Base-by-base conservation (phyloP, 2,888 invertebrate species). In the Pristionchus exspectatus region DNA sequence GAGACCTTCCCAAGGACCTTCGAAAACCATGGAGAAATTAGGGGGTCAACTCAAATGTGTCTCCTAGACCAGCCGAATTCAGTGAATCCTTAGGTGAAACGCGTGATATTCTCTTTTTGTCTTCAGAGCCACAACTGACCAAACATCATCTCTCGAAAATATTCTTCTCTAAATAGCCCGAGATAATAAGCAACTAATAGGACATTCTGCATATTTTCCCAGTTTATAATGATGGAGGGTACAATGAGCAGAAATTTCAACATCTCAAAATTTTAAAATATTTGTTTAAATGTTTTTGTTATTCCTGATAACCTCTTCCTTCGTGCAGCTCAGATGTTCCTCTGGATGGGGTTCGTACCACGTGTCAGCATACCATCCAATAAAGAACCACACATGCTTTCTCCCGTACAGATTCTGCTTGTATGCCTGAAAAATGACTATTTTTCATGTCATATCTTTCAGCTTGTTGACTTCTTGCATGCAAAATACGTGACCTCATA, bases 361-460 rank as follows among this genome's bases (percentile, higher is more conserved):
- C 95, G 98, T 98, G 95, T 99, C 98, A 95, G 99, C 98, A 96
- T 99, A 99, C 98, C 98, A 98, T 97, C 98, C 99, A 94, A 99
- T 99, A 96, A 99, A 98, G 96, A 99, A 98, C 99, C 99, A 99
- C 50, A 99, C 99, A 96, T 98, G 97, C 72, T 97, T 97, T 94
- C 98, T 97, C 27, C 99, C 99, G 95, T 97, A 99, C 38, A 99
- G 96, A 91, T 97, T 97, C 95, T 98, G 97, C 95, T 97, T 98
- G 96, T 97, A 98, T 93, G 95, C 96, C 96, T 96, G 84, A 63
- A 91, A 92, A 72, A 33, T 16, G 1, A 38, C 2, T 5, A 27
- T 50, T 77, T 12, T 3, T 33, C 38, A 27, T 44, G 10, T 44
- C 5, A 38, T 38, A 38, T 38, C 2, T 50, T 9, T 50, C 44